Evolutionary conservation across 2,113 vertebrate species (phyloP).

Genomic region (Orycteropus afer): DNA sequence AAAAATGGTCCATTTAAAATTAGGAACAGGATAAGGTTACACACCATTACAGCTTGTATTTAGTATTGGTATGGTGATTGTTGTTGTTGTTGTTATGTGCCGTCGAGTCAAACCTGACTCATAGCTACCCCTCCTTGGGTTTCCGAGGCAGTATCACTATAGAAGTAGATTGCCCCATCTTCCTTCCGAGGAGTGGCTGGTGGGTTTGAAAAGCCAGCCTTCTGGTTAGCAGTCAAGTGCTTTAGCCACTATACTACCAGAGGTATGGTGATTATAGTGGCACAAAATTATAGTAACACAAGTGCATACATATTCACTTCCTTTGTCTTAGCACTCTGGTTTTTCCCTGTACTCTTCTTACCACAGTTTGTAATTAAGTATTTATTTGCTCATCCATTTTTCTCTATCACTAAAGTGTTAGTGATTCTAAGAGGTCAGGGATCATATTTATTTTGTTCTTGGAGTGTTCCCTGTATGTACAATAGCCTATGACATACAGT

Average conservation of each 20-base stretch:
- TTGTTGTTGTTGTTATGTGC: no score
- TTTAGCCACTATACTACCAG: no score
- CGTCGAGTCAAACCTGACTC: no score
- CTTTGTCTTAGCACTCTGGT: not conserved
- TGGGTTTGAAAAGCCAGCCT: no score
- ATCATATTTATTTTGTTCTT: slow-evolving; percentile 6
- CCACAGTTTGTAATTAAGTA: not conserved
- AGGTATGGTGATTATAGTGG: not conserved
- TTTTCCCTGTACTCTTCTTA: not conserved
- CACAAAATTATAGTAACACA: not conserved
- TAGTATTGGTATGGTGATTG: not conserved
- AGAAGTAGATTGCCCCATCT: no score
- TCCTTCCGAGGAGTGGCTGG: no score
- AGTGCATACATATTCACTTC: not conserved
- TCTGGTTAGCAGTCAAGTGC: no score
- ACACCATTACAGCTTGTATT: not conserved
- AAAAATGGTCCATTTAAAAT: not conserved
- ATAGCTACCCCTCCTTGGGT: no score
- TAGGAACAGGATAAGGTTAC: not conserved
- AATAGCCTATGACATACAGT: not conserved
- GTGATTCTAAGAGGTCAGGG: not conserved
- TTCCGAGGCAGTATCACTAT: no score
- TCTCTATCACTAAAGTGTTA: not conserved
- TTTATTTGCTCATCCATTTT: slow-evolving; percentile 6
- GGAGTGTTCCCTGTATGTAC: not conserved